phyloP scores from a whole-genome alignment of 2,113 vertebrate species.

The Indicator maculatus region DNA sequence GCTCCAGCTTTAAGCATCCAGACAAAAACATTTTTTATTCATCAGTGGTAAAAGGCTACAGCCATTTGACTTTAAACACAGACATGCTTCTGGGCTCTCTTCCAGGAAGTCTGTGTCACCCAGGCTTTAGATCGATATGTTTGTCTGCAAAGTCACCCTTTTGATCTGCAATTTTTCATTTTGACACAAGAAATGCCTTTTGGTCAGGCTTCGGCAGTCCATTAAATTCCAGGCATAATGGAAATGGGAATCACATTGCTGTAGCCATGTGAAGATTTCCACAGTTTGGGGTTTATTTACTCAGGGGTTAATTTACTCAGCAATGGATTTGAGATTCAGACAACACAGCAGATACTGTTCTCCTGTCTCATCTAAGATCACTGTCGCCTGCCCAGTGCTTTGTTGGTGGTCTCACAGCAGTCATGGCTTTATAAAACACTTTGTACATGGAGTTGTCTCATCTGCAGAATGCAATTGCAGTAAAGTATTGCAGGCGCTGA shows the following conservation, averaged over 20 bases:
- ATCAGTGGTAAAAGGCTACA: constrained; percentile 63
- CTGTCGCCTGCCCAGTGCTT: not conserved
- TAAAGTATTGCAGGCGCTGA: rapidly evolving
- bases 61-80: constrained; percentile 69
- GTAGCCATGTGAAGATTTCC: constrained; percentile 25
- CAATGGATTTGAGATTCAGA: not conserved
- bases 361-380: not conserved
- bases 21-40: constrained; percentile 65
- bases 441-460: not conserved
- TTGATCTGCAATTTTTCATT: constrained; percentile 69
- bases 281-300: constrained; percentile 45
- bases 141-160: constrained; percentile 72
- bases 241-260: constrained; percentile 52
- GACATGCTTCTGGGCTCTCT: constrained; percentile 66
- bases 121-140: constrained; percentile 65
- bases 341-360: not conserved
- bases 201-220: constrained; percentile 62
- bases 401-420: not conserved
- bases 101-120: constrained; percentile 69
- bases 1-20: constrained; percentile 34
- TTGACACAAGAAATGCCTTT: constrained; percentile 67
- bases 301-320: constrained; percentile 28
- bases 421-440: not conserved
- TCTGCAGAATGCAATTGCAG: not conserved
- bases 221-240: constrained; percentile 52